Base-by-base conservation (phyloP, 2,888 invertebrate genomes). In the Chymomyza caudatula region DNA sequence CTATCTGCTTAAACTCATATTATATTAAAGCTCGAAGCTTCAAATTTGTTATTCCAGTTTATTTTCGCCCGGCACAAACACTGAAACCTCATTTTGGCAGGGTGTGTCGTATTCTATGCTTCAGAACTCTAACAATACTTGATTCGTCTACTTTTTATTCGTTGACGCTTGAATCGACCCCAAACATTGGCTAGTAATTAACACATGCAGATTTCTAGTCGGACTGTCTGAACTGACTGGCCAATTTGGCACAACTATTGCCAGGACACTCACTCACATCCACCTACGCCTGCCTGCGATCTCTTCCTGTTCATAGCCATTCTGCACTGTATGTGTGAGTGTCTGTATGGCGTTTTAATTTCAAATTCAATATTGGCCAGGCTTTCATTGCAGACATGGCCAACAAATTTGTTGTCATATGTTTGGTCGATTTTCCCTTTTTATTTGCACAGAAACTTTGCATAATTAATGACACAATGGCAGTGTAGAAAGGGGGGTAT, bases 351-450 rank as follows among this genome's bases (percentile, higher is more conserved):
- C 71, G 79, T 65, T 86, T 83, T 85, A 85, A 85, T 83, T 83
- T 83, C 86, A 82, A 82, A 82, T 82, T 85, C 82, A 86, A 83
- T 83, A 86, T 86, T 86, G 85, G 77, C 79, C 67, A 37, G 17
- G 23, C 6, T 20, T 59, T 51, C 5, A 51, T 22, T 17, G 42
- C 51, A 52, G 3, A 42, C 23, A 20, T n/a, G 29, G 11, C n/a
- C n/a, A 17, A 11, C 78, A 75, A 37, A 78, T 78, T 81, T 85
- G 79, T 79, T 85, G 79, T 76, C 77, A 78, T 68, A 76, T 78
- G 77, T 76, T 80, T 67, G 78, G 69, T 67, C 68, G 69, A 78
- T 76, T 85, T 72, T 71, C 69, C 44, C 29, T 37, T 69, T 78
- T 83, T 80, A 78, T 78, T 78, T 83, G 80, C 60, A 54, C 53